phyloP scores from a whole-genome alignment of 1,140 invertebrate genomes.

The Pectinophora gossypiella region DNA sequence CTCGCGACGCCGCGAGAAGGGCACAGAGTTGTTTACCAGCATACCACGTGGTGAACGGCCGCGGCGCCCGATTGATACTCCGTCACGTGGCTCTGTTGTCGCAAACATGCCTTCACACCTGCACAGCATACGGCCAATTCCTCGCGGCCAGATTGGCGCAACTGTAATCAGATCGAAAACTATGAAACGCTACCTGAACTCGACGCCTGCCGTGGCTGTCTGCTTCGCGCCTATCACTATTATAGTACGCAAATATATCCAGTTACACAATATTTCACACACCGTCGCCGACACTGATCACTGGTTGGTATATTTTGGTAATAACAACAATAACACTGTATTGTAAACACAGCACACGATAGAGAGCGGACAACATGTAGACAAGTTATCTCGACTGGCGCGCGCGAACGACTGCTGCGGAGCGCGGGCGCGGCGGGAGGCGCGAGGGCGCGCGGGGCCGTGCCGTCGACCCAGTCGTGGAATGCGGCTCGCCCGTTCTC shows the following conservation, averaged over 20 bases:
- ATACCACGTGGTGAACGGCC: conserved; percentile 57
- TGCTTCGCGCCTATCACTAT: conserved; percentile 41
- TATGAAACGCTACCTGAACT: conserved; percentile 65
- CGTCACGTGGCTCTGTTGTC: conserved; percentile 47
- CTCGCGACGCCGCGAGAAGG: conserved; percentile 38
- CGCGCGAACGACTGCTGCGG: conserved; percentile 59
- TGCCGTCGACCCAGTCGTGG: conserved; percentile 67
- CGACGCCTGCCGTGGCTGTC: conserved; percentile 60
- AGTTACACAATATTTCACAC: conserved; percentile 21
- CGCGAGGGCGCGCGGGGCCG: conserved; percentile 50
- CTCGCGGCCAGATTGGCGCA: conserved; percentile 34
- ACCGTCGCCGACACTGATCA: conserved; percentile 45
- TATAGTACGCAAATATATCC: conserved; percentile 26
- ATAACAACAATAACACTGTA: conserved; percentile 60
- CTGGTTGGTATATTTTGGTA: conserved; percentile 37
- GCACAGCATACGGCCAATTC: neutral
- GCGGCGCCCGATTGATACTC: conserved; percentile 32
- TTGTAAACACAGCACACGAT: conserved; percentile 63
- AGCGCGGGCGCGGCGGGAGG: conserved; percentile 44
- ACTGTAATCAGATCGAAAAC: conserved; percentile 60
- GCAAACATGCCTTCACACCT: conserved; percentile 32
- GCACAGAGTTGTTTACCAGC: conserved; percentile 57
- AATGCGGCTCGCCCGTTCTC: conserved; percentile 66
- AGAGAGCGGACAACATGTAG: conserved; percentile 34
- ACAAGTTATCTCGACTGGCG: conserved; percentile 47